Conservation (phyloP, 2,888 invertebrate genomes). For the Maniola hyperantus region DNA sequence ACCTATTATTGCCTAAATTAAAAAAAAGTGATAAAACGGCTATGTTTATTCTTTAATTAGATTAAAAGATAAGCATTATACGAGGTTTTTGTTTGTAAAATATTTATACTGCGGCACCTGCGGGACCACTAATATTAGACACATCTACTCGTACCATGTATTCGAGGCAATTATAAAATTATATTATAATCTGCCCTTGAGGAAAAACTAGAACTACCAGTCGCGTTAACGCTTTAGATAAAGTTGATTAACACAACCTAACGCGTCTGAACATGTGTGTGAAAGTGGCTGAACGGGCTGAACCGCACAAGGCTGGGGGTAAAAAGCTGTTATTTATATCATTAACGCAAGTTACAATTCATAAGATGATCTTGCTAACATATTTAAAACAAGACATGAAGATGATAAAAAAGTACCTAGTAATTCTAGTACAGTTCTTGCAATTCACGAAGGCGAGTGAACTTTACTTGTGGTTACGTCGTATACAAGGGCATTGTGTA, state of each 20-base stretch:
- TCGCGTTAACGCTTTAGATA: constrained; percentile 16
- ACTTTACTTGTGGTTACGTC: too few relatives aligned
- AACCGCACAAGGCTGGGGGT: neutral
- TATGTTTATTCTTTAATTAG: too few relatives aligned
- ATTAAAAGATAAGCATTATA: too few relatives aligned
- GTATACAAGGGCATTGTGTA: too few relatives aligned
- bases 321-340: constrained; percentile 10
- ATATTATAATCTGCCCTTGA: constrained; percentile 10
- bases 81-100: too few relatives aligned
- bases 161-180: constrained; percentile 7
- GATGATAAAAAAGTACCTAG: neutral
- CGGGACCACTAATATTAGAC: neutral
- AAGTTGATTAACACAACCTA: constrained; percentile 14
- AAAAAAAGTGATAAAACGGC: too few relatives aligned
- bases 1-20: too few relatives aligned
- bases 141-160: neutral
- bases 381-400: neutral
- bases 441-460: too few relatives aligned
- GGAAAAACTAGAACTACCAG: constrained; percentile 18
- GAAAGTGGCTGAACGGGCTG: too few relatives aligned
- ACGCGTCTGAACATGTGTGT: neutral
- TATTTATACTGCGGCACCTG: too few relatives aligned
- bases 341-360: neutral
- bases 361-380: neutral
- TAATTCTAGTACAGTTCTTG: too few relatives aligned